Base-by-base conservation (phyloP, 2,888 invertebrate species). In the Villa cingulata region DNA sequence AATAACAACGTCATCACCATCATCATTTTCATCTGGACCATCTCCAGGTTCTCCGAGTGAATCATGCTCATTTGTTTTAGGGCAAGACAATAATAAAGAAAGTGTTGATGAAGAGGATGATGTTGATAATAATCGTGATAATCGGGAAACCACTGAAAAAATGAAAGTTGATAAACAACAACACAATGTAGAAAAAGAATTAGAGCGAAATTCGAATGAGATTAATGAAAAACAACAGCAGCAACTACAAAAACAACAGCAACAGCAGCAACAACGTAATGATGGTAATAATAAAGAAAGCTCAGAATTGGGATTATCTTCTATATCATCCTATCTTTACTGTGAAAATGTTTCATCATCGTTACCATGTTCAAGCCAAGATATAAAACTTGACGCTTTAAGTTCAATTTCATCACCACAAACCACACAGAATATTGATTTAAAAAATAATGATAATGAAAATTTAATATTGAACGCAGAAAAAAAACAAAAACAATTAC, bases 1-100 rank as follows among this genome's bases (percentile, higher is more conserved):
- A 1, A 56, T 67, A 41, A 68, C 69, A 1, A 66, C 66, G 15
- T 68, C 68, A 1, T 66, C 67, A n/a, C 65, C 66, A 10, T 69
- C 69, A 9, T 66, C 67, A 2, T 67, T 69, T 53, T 66, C 67
- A 0, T 66, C 69, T 18, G 67, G 65, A 1, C 67, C 66, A 0
- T 66, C 66, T n/a, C 64, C 64, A 1, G 62, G 63, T 40, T 55
- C 60, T 20, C 52, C 53, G 5, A 60, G 59, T 1, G 65, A 65
- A 39, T 63, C 63, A 15, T 55, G 55, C n/a, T 51, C 58, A 6
- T 55, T 57, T 20, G 42, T 49, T 20, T 41, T 37, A 3, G 45
- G 43, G 2, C 29, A 14, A 32, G 45, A 45, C n/a, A 23, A 32
- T n/a, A 29, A 5, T 9, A 38, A 39, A 23, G 12, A 23, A 16